These are phyloP conservation scores for Budorcas taxicolor DNA, from an alignment of 2,113 vertebrate species.

Conservation along the genomic window DNA sequence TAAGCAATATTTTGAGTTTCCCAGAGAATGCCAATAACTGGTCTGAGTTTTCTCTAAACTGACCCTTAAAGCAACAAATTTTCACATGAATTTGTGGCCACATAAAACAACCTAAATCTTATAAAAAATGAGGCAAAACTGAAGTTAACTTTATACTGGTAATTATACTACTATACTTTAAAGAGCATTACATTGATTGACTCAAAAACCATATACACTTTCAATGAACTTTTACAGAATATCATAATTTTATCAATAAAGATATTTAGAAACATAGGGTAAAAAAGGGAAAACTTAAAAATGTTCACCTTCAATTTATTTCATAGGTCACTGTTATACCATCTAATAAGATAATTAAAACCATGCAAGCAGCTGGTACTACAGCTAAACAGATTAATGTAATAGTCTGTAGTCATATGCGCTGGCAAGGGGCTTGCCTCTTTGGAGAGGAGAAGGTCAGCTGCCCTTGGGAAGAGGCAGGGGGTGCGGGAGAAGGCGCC, in stretches of 20 bases:
- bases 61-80: neutral
- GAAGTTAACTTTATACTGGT: conserved; percentile 31
- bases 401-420: conserved; percentile 87
- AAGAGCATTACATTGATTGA: conserved; percentile 51
- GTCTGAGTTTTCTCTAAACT: conserved; percentile 12
- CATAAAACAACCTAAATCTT: conserved; percentile 17
- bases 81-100: neutral
- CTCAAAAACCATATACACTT: conserved; percentile 68
- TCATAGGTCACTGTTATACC: conserved; percentile 86
- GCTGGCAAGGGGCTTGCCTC: conserved; percentile 85
- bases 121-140: conserved; percentile 61
- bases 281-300: conserved; percentile 80
- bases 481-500: conserved; percentile 50
- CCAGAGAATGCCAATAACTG: conserved; percentile 18
- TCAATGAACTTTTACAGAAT: conserved; percentile 72
- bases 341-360: conserved; percentile 90
- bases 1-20: conserved; percentile 32
- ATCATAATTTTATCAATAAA: conserved; percentile 77
- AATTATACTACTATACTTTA: neutral
- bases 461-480: conserved; percentile 83
- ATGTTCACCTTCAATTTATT: conserved; percentile 89
- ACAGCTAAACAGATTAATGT: conserved; percentile 88
- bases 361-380: conserved; percentile 87
- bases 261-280: conserved; percentile 79
- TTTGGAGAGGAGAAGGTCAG: conserved; percentile 85